These are phyloP conservation scores for Cryptophagus acutangulus DNA, from an alignment of 2,888 invertebrate genomes.

Conservation along the genomic window DNA sequence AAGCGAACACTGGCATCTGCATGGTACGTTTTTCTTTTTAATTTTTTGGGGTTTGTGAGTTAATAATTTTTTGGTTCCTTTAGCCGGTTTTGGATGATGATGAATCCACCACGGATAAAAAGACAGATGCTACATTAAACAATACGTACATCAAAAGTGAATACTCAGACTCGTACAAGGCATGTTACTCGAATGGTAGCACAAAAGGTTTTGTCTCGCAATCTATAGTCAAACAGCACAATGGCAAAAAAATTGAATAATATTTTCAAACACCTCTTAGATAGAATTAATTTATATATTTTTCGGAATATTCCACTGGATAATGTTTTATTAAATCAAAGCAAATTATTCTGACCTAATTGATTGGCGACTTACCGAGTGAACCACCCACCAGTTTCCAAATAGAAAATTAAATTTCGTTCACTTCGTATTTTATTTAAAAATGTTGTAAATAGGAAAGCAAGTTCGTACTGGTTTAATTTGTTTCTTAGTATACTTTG, in stretches of 20 bases:
- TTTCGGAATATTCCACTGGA: too few species aligned
- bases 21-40: conserved; percentile 57
- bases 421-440: too few species aligned
- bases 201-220: conserved; percentile 58
- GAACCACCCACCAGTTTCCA: too few species aligned
- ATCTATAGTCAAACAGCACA: conserved; percentile 32
- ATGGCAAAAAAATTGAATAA: conserved; percentile 34
- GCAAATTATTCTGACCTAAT: too few species aligned
- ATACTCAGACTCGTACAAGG: conserved; percentile 55
- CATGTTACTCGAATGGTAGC: conserved; percentile 60
- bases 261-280: too few species aligned
- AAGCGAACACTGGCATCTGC: conserved; percentile 55
- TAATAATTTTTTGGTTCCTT: conserved; percentile 29
- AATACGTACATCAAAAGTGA: conserved; percentile 52
- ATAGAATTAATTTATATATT: too few species aligned
- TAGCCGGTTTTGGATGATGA: conserved; percentile 62
- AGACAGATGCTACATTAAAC: conserved; percentile 42
- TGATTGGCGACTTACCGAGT: too few species aligned
- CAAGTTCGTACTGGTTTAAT: too few species aligned
- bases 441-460: too few species aligned
- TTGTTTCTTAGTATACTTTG: too few species aligned
- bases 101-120: conserved; percentile 36
- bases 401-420: too few species aligned
- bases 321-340: too few species aligned
- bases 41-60: conserved; percentile 1